Conservation (phyloP, 1,140 invertebrate genomes). For the Agrypnia vestita region DNA sequence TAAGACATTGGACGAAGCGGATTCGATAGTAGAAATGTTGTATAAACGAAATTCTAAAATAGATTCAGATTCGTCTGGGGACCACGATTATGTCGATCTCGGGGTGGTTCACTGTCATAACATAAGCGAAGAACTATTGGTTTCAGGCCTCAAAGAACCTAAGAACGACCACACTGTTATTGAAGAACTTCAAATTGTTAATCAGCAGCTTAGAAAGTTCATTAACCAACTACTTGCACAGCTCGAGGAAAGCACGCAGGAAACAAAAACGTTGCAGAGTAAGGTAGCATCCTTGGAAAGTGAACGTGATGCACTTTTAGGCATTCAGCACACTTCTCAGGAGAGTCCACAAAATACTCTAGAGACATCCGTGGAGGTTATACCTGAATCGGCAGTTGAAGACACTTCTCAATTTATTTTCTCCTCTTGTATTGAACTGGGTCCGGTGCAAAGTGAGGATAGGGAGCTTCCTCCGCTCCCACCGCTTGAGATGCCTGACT, state of each 20-base stretch:
- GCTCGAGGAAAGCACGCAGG: constrained; percentile 75
- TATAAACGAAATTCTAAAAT: constrained; percentile 62
- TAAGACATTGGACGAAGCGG: constrained; percentile 77
- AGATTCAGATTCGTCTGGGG: constrained; percentile 60
- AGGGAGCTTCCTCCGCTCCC: constrained; percentile 70
- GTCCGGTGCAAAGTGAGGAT: constrained; percentile 64
- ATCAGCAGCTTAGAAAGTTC: constrained; percentile 74
- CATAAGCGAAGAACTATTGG: constrained; percentile 63
- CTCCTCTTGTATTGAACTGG: constrained; percentile 67
- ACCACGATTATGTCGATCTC: constrained; percentile 59
- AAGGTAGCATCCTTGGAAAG: constrained; percentile 71
- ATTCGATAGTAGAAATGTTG: constrained; percentile 73
- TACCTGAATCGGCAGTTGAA: constrained; percentile 66
- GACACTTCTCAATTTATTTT: constrained; percentile 67
- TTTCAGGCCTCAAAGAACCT: constrained; percentile 71
- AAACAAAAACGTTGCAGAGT: constrained; percentile 73
- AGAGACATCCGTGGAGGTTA: constrained; percentile 60
- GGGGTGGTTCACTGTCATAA: constrained; percentile 60
- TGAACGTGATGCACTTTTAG: constrained; percentile 68
- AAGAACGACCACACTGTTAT: constrained; percentile 75
- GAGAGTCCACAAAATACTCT: constrained; percentile 33
- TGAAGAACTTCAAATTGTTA: constrained; percentile 76
- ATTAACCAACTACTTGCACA: constrained; percentile 75
- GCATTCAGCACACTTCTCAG: constrained; percentile 62
- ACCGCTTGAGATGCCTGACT: constrained; percentile 75